Percentiles rank a stretch among this genome's conserved stretches.
These are phyloP conservation scores for Brachionus calyciflorus DNA, from an alignment of 1,140 invertebrate genomes.

Conservation along the genomic window DNA sequence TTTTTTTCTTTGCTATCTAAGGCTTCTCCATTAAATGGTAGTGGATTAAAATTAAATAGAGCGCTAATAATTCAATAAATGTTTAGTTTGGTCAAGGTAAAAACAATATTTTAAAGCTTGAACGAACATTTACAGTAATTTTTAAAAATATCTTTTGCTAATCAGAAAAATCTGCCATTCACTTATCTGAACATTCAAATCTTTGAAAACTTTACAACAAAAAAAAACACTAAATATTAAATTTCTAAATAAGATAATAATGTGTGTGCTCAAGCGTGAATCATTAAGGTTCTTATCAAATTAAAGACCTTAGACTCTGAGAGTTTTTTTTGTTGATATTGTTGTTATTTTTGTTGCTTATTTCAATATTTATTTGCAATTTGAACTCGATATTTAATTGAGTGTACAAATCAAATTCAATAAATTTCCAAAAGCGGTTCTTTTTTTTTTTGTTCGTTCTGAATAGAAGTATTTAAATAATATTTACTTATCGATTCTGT, in stretches of 20 bases:
- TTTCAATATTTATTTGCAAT: no score
- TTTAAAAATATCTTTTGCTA: no score
- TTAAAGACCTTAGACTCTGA: not conserved
- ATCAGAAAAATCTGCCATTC: constrained; percentile 41
- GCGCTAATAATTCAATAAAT: constrained; percentile 25
- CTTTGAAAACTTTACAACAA: constrained; percentile 13
- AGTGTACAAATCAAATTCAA: no score
- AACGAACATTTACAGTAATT: not conserved
- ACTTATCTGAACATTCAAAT: constrained; percentile 5
- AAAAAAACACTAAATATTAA: not conserved
- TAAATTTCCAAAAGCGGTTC: not conserved
- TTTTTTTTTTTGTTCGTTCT: constrained; percentile 12
- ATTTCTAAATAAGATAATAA: constrained; percentile 18
- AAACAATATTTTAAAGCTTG: constrained; percentile 3
- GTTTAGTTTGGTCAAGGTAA: not conserved
- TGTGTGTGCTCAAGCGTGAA: not conserved
- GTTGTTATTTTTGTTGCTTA: no score
- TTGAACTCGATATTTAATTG: constrained; percentile 19
- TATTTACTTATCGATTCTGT: constrained; percentile 34
- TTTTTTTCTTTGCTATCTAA: not conserved
- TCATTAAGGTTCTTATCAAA: not conserved
- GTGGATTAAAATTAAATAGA: no score
- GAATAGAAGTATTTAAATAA: constrained; percentile 26
- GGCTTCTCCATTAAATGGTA: constrained; percentile 10
- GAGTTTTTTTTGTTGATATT: no score